Evolutionary conservation across 1,140 invertebrate species (phyloP).

Genomic region (Caenorhabditis inopinata): DNA sequence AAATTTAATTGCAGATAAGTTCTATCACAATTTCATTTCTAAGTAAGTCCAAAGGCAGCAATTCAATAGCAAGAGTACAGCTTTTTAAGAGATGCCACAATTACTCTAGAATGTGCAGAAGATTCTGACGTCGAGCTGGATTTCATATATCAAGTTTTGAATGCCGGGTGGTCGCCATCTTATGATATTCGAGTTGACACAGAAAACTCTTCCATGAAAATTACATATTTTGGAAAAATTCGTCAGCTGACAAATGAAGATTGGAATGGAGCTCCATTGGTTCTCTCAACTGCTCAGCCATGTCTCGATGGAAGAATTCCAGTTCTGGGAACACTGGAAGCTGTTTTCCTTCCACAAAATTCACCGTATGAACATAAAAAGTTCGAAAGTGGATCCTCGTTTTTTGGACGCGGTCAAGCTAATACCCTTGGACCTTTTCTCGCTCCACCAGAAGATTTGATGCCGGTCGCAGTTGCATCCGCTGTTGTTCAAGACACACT

Average conservation of each 20-base stretch:
- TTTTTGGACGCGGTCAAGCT: not conserved
- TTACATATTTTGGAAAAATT: constrained; percentile 67
- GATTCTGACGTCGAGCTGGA: constrained; percentile 39
- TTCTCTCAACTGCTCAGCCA: constrained; percentile 67
- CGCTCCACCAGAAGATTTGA: not conserved
- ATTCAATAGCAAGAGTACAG: too few relatives aligned
- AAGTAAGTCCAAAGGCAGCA: too few relatives aligned
- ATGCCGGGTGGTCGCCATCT: constrained; percentile 66
- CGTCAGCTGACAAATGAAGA: constrained; percentile 67
- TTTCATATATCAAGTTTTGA: constrained; percentile 66
- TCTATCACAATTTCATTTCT: not conserved
- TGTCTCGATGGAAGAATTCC: constrained; percentile 67
- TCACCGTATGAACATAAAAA: not conserved
- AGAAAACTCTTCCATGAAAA: constrained; percentile 48
- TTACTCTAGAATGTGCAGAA: constrained; percentile 18
- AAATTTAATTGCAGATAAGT: constrained; percentile 26
- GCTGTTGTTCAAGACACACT: constrained; percentile 21
- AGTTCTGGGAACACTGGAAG: constrained; percentile 59
- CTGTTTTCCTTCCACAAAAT: constrained; percentile 48
- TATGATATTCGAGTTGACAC: constrained; percentile 68
- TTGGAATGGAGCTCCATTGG: constrained; percentile 66
- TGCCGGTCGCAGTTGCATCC: not conserved
- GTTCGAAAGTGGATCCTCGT: not conserved
- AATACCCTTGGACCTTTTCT: not conserved
- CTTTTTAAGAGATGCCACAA: not conserved